Evolutionary conservation across 1,140 invertebrate species (phyloP).

Genomic region (Neoseiulus cucumeris): DNA sequence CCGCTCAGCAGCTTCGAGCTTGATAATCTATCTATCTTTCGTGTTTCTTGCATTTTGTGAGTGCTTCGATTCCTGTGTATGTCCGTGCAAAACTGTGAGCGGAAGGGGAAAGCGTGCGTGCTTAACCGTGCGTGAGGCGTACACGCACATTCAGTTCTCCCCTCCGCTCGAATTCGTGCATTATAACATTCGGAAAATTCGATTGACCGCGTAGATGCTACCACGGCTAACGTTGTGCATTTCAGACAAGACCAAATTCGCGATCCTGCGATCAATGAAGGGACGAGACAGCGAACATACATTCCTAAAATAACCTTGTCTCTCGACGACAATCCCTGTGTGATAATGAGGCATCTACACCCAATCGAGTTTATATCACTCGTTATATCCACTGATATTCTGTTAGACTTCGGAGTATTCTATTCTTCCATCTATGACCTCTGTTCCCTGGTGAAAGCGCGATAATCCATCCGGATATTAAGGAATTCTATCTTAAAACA

Average conservation of each 20-base stretch:
- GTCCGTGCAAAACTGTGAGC: too few species aligned
- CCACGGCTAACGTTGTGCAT: not conserved
- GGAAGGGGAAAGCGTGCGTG: too few species aligned
- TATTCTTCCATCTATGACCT: too few species aligned
- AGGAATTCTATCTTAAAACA: too few species aligned
- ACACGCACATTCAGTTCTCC: not conserved
- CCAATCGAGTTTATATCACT: too few species aligned
- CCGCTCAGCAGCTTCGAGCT: not conserved
- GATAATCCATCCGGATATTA: too few species aligned
- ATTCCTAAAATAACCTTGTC: not conserved
- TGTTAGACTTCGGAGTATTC: too few species aligned
- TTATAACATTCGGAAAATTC: not conserved
- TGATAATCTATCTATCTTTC: not conserved
- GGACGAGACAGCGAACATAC: not conserved
- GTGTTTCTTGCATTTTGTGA: not conserved
- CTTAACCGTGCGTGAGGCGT: not conserved
- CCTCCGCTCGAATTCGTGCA: not conserved
- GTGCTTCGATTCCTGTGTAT: too few species aligned
- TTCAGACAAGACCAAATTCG: constrained; percentile 11
- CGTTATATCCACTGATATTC: too few species aligned
- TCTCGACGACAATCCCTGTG: too few species aligned
- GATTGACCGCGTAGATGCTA: not conserved
- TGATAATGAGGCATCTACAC: too few species aligned
- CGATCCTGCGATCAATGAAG: not conserved
- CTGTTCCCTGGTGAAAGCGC: too few species aligned